Base-by-base conservation (phyloP, 2,888 invertebrate species). In the Nomada fabriciana region DNA sequence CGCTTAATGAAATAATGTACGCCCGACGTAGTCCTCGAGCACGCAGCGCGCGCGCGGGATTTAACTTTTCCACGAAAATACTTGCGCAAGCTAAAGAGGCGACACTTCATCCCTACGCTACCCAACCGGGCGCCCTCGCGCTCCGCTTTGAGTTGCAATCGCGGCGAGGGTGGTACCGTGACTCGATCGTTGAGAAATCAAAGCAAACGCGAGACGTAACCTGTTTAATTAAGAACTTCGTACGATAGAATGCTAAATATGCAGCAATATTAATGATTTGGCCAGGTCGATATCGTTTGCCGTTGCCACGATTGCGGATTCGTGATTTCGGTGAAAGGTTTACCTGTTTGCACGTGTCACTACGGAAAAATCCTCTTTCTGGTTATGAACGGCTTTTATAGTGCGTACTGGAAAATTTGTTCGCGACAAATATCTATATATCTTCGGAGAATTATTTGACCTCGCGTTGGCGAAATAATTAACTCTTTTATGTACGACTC, bases 1-100 rank as follows among this genome's bases (percentile, higher is more conserved):
- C 86, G 88, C 84, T 86, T 90, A 90, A 90, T 90, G 89, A 90
- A 90, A 90, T 90, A 90, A 90, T 86, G 86, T 83, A 88, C 90
- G 89, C 87, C 83, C 89, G 89, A 85, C 81, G 86, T 89, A 74
- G 82, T 84, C 83, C 81, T 85, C 83, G 82, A 80, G 89, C 81
- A 80, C 84, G 79, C 82, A 78, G 77, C 81, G 82, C 82, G 76
- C 74, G 76, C 84, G 82, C 86, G 64, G 80, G 72, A 85, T 87
- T 85, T 82, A 88, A 81, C 86, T 88, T 90, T 90, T 87, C 84
- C 83, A 68, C 86, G 83, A 86, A 88, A 89, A 89, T 87, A 71
- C 80, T 88, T 70, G 88, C 80, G 77, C 73, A 23, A 73, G 68
- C 64, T 72, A 73, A 77, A 84, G 74, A 71, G 80, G 47, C 70